Base-by-base conservation (phyloP, 2,797 vertebrate species). In the Antennarius maculatus region DNA sequence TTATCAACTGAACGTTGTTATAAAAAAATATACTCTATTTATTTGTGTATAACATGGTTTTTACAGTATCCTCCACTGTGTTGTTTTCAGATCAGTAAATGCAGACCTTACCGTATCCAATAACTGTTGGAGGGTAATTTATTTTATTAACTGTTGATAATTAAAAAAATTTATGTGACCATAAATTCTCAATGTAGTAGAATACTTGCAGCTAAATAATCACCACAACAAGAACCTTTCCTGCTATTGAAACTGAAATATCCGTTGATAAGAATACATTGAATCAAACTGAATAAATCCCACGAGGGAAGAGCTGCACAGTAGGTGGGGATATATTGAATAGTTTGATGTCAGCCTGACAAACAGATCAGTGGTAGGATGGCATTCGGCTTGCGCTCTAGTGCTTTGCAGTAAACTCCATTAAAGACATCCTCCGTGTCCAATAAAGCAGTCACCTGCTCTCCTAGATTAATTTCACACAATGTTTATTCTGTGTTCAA, bases 21-120 rank as follows among this genome's bases (percentile, higher is more conserved):
- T 5, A 34, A 34, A 5, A 5, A 34, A 34, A 2, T 34, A 23
- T 23, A 23, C 23, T 23, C 23, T 23, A 23, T 23, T 23, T 23
- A 23, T 23, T 23, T 23, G 23, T 23, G 23, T 23, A 23, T 23
- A 23, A 23, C 23, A 23, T 34, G 31, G 31, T 34, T 5, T 34
- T 34, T 34, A 34, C 31, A 34, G 31, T 34, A 34, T 34, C 12
- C 37, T 62, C 15, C 23, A 55, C 34, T 54, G 11, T 5, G 31
- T 45, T 57, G 29, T 69, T 69, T 74, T 29, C 45, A 50, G 14
- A 58, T 60, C 31, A 59, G 23, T 12, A 53, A 18, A 11, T 28
- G 10, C 31, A 46, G 53, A 34, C 31, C 31, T 8, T 34, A 34
- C 5, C 3, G 7, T 34, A 34, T 34, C 31, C 31, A 34, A 5